Evolutionary conservation across 1,140 invertebrate species (phyloP).

Genomic region (Ceratitis capitata): DNA sequence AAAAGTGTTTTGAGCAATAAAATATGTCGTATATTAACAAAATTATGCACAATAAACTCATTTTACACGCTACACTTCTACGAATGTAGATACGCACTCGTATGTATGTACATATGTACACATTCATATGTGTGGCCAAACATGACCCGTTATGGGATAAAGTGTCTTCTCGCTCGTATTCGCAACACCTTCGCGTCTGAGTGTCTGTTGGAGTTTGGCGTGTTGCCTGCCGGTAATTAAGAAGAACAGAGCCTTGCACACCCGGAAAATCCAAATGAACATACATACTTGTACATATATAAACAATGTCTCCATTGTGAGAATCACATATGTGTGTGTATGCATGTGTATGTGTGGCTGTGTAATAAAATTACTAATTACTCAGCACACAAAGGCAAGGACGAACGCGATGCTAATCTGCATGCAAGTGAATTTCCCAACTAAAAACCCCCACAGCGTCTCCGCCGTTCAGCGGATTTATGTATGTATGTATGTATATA

Average conservation of each 20-base stretch:
- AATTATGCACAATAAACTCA: conserved; percentile 64
- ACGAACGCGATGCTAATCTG: conserved; percentile 20
- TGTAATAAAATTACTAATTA: conserved; percentile 35
- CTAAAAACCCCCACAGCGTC: not conserved
- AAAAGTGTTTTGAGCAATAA: conserved; percentile 59
- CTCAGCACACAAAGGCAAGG: conserved; percentile 4
- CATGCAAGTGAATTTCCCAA: not conserved
- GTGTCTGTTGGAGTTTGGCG: not conserved
- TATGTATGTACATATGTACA: not conserved
- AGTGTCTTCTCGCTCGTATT: no score
- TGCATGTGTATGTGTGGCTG: not conserved
- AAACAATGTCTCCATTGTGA: not conserved
- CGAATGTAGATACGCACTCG: not conserved
- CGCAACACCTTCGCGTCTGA: not conserved
- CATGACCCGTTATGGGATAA: not conserved
- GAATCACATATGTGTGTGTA: not conserved
- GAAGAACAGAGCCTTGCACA: not conserved
- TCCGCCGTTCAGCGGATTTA: not conserved
- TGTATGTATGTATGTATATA: no score
- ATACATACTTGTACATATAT: no score
- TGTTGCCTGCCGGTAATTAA: conserved; percentile 6
- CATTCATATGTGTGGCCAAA: not conserved
- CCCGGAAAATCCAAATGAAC: not conserved
- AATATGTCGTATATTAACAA: conserved; percentile 64
- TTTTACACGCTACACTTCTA: conserved; percentile 49